A percentile compares a stretch with the other conserved stretches of the same genome.
Conservation (phyloP, 2,113 vertebrate genomes). For the Baryphthengus martii region DNA sequence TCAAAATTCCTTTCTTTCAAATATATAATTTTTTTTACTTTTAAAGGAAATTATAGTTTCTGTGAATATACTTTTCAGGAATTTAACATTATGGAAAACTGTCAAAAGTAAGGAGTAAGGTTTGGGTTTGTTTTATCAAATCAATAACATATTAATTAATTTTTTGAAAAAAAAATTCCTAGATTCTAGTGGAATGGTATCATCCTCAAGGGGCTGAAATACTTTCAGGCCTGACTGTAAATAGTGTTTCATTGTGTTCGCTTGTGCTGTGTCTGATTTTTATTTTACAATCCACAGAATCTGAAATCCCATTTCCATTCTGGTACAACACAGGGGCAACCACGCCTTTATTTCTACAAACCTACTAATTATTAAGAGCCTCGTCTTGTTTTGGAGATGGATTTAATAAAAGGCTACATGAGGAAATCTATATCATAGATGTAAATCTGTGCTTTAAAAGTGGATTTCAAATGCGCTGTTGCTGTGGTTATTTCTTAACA, state of each 20-base stretch:
- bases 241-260: neutral
- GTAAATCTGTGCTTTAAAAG: neutral
- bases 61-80: neutral
- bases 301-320: neutral
- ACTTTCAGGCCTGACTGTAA: neutral
- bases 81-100: neutral
- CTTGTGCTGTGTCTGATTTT: neutral
- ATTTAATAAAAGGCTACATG: neutral
- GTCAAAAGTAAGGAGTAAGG: neutral
- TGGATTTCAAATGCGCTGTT: neutral
- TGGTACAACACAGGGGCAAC: neutral
- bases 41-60: neutral
- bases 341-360: neutral
- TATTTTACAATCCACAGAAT: neutral
- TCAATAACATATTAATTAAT: neutral
- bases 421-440: neutral
- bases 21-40: neutral
- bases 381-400: neutral
- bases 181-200: neutral
- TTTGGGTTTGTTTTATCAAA: neutral
- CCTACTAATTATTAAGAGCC: neutral
- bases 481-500: neutral
- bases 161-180: neutral
- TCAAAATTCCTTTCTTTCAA: neutral
- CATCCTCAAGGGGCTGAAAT: neutral